These are phyloP conservation scores for Liopterus haemorrhoidalis DNA, from an alignment of 2,888 invertebrate genomes.

Conservation along the genomic window DNA sequence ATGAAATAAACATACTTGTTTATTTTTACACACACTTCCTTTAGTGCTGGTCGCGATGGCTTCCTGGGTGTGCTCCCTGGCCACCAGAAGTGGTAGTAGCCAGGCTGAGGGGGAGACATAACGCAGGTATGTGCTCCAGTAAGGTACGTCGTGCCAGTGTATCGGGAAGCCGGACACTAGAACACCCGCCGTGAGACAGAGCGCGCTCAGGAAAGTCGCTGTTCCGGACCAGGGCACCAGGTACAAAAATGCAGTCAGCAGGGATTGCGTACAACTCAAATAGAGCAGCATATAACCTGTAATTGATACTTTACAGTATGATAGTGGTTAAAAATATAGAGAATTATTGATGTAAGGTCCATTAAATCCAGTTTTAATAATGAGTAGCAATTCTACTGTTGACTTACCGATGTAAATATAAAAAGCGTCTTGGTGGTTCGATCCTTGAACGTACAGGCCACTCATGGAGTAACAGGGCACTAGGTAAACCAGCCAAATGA, in stretches of 20 bases:
- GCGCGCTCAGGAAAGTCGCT: constrained; percentile 55
- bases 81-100: constrained; percentile 61
- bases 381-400: no score
- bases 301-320: constrained; percentile 27
- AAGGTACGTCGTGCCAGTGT: constrained; percentile 62
- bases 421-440: constrained; percentile 61
- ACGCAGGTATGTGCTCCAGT: constrained; percentile 60
- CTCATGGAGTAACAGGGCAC: constrained; percentile 88
- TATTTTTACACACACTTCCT: constrained; percentile 59
- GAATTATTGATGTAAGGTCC: no score
- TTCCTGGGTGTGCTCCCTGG: constrained; percentile 59
- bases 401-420: constrained; percentile 63
- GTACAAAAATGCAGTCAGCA: constrained; percentile 62
- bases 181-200: constrained; percentile 55
- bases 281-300: constrained; percentile 67
- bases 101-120: constrained; percentile 68
- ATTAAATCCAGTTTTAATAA: no score
- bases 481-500: constrained; percentile 77
- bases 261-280: constrained; percentile 61
- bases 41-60: constrained; percentile 55
- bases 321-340: no score
- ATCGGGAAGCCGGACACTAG: constrained; percentile 63
- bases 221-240: constrained; percentile 59
- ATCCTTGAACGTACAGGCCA: constrained; percentile 67
- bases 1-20: constrained; percentile 52